phyloP scores from a whole-genome alignment of 92 coral and sea anemone species.

The Phymanthus crucifer region DNA sequence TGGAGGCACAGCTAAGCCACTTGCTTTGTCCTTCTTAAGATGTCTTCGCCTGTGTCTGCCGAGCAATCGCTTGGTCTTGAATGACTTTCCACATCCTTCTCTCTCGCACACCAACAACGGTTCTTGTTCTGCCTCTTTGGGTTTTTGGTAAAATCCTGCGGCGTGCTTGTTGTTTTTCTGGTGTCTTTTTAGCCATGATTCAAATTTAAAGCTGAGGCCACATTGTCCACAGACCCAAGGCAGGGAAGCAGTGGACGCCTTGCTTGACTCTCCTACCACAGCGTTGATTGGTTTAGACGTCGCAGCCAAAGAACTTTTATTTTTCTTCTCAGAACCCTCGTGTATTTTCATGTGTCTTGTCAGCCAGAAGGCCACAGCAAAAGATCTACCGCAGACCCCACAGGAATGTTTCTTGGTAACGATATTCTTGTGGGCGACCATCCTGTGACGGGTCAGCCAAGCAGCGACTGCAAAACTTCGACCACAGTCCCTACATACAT shows the following conservation, averaged over 20 bases:
- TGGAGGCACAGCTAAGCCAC: neutral
- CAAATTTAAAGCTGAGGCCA: slow-evolving; percentile 28
- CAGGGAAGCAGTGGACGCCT: neutral
- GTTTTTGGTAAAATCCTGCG: slow-evolving; percentile 5
- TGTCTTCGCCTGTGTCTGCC: slow-evolving; percentile 34
- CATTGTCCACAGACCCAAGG: slow-evolving; percentile 45
- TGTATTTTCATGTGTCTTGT: slow-evolving; percentile 32
- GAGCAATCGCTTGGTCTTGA: slow-evolving; percentile 22
- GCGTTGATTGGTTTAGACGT: neutral
- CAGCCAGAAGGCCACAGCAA: slow-evolving; percentile 37
- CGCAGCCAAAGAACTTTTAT: neutral
- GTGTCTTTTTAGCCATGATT: slow-evolving; percentile 41
- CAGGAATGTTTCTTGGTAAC: slow-evolving; percentile 33
- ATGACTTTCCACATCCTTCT: slow-evolving; percentile 26
- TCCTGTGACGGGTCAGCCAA: slow-evolving; percentile 46
- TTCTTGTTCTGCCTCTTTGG: neutral
- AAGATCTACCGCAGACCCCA: slow-evolving; percentile 40
- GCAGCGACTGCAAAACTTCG: slow-evolving; percentile 40
- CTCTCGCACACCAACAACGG: slow-evolving; percentile 20
- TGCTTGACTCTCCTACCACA: neutral
- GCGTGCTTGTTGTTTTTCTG: slow-evolving; percentile 34
- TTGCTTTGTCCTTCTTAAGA: slow-evolving; percentile 3
- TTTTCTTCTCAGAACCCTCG: neutral
- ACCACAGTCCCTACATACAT: slow-evolving; percentile 42
- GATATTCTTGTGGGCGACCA: slow-evolving; percentile 22